phyloP scores from a whole-genome alignment of 2,888 invertebrate species.

The Chalcosyrphus nemorum region DNA sequence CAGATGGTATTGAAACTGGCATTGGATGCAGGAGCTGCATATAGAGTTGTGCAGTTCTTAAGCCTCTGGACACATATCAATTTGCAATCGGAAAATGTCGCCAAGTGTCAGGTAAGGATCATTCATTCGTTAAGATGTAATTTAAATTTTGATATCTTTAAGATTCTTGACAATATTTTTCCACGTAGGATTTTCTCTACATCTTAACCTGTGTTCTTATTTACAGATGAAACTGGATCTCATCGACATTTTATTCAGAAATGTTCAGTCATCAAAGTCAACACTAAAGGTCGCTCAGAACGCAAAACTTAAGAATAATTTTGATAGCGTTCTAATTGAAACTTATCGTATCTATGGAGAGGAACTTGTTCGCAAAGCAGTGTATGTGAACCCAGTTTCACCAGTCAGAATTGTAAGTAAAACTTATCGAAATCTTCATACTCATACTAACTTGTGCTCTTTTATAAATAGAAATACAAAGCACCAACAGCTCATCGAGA shows the following conservation, averaged over 20 bases:
- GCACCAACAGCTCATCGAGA: background rate
- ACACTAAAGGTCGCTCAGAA: background rate
- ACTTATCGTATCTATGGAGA: slow-evolving; percentile 71
- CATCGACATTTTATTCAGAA: slow-evolving; percentile 75
- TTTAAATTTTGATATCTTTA: no score
- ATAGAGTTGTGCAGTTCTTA: slow-evolving; percentile 78
- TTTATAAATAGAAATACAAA: slow-evolving; percentile 36
- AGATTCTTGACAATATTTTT: no score
- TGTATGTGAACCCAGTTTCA: slow-evolving; percentile 70
- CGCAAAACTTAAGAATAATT: background rate
- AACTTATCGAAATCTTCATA: background rate
- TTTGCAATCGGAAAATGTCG: slow-evolving; percentile 78
- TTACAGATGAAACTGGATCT: slow-evolving; percentile 72
- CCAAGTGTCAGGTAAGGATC: slow-evolving; percentile 77
- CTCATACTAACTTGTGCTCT: background rate
- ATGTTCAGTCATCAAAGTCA: background rate
- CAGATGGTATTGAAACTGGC: slow-evolving; percentile 76
- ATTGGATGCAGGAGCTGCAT: slow-evolving; percentile 76
- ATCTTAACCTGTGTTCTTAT: background rate
- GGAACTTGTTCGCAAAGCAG: slow-evolving; percentile 76
- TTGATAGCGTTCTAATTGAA: slow-evolving; percentile 9
- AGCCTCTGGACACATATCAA: slow-evolving; percentile 78
- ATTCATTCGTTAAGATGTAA: no score
- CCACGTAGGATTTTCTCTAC: no score
- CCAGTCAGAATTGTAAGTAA: slow-evolving; percentile 74